Percentiles rank a stretch among this genome's conserved stretches.
Evolutionary conservation across 2,888 invertebrate species (phyloP).

Genomic region (Hydrotaea diabolus): DNA sequence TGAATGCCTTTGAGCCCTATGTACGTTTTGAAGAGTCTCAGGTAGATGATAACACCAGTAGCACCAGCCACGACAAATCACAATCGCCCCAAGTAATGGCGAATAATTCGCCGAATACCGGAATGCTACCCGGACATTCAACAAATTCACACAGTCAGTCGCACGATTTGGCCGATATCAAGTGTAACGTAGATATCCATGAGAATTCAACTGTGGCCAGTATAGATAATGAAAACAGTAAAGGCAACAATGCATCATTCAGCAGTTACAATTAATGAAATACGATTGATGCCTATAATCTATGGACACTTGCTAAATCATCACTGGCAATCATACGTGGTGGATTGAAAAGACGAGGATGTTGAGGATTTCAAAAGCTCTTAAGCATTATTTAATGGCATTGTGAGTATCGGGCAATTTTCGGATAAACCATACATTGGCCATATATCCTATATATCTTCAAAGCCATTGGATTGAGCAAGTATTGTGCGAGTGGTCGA

Average conservation of each 20-base stretch:
- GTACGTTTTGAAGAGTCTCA: slow-evolving; percentile 75
- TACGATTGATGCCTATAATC: too few relatives aligned
- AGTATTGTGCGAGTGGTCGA: too few relatives aligned
- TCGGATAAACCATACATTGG: too few relatives aligned
- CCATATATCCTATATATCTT: too few relatives aligned
- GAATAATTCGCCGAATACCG: slow-evolving; percentile 7
- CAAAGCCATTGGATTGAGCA: too few relatives aligned
- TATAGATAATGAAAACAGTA: slow-evolving; percentile 38
- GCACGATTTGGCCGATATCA: slow-evolving; percentile 48
- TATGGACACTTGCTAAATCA: too few relatives aligned
- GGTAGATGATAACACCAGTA: slow-evolving; percentile 62
- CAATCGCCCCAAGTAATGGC: slow-evolving; percentile 72
- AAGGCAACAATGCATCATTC: slow-evolving; percentile 25
- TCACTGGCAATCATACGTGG: too few relatives aligned
- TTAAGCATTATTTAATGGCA: too few relatives aligned
- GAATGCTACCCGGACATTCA: slow-evolving; percentile 61
- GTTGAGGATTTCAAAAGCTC: too few relatives aligned
- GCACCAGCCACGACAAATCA: slow-evolving; percentile 73
- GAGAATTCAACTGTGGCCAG: slow-evolving; percentile 17
- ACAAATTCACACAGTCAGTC: slow-evolving; percentile 7
- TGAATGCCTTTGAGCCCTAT: slow-evolving; percentile 77
- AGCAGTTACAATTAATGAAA: slow-evolving; percentile 45
- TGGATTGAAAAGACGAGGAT: too few relatives aligned
- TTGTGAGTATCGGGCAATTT: too few relatives aligned
- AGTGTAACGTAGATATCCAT: slow-evolving; percentile 23